phyloP scores from a whole-genome alignment of 2,797 vertebrate genomes.

The Mionectes olivaceus region DNA sequence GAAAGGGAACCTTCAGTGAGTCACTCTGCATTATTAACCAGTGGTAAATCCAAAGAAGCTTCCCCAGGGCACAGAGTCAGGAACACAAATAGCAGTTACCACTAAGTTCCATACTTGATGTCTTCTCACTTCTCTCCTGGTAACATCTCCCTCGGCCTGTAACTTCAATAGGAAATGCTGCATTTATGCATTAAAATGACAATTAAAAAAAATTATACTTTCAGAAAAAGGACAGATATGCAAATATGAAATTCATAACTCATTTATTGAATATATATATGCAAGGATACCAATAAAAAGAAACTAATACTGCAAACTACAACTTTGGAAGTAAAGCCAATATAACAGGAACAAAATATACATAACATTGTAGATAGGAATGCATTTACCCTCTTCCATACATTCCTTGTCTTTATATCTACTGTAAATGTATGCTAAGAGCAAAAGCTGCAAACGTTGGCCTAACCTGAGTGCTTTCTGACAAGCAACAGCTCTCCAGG shows the following conservation, averaged over 20 bases:
- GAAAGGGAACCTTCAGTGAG: background rate
- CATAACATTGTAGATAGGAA: conserved; percentile 77
- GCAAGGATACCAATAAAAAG: conserved; percentile 80
- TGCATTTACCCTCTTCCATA: conserved; percentile 77
- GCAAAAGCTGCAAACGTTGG: conserved; percentile 71
- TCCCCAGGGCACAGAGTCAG: background rate
- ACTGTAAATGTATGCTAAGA: conserved; percentile 74
- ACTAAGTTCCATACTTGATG: background rate
- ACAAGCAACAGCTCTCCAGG: conserved; percentile 77
- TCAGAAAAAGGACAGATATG: conserved; percentile 69
- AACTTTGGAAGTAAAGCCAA: conserved; percentile 82
- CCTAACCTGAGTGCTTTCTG: conserved; percentile 74
- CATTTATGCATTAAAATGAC: background rate
- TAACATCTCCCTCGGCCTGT: background rate
- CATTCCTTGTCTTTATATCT: conserved; percentile 78
- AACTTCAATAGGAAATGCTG: background rate
- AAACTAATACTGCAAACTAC: conserved; percentile 83
- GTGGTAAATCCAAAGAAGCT: background rate
- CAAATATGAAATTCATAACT: conserved; percentile 77
- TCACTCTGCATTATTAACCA: background rate
- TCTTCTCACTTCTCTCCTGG: background rate
- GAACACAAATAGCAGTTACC: background rate
- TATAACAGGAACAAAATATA: conserved; percentile 83
- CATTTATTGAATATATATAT: conserved; percentile 82
- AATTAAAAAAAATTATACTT: background rate